Base-by-base conservation (phyloP, 2,797 vertebrate genomes). In the Pempheris klunzingeri region DNA sequence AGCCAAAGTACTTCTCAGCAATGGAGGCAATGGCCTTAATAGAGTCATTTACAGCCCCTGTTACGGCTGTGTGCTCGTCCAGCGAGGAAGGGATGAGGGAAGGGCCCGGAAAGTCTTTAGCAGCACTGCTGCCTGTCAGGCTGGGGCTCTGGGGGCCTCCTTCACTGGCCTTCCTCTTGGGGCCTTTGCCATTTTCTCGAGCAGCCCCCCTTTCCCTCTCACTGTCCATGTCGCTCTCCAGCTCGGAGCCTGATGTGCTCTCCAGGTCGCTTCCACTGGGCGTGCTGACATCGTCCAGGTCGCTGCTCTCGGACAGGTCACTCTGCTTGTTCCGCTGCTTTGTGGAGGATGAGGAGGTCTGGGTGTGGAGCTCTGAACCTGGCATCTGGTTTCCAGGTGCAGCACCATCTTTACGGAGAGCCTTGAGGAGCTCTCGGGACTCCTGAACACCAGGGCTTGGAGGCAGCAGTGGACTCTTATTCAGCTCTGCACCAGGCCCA, bases 11-110 rank as follows among this genome's bases (percentile, higher is more conserved):
- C 94, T 99, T 99, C 94, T 99, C 98, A 86, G 98, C 98, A 94
- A 99, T 99, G 90, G 98, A 99, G 89, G 98, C 98, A 92, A 99
- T 99, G 93, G 98, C 98, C 93, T 99, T 99, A 94, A 99, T 99
- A 93, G 98, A 99, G 97, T 99, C 98, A 95, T 99, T 99, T 90
- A 99, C 98, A 77, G 98, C 97, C 90, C 98, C 98, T 80, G 98
- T 98, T 90, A 99, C 97, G 68, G 97, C 97, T 83, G 96, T 98
- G 88, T 97, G 97, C 93, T 99, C 98, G 80, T 99, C 98, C 93
- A 98, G 95, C 89, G 96, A 95, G 87, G 97, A 96, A 80, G 96
- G 96, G 83, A 97, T 96, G 87, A 97, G 95, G 81, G 96, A 95
- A 89, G 97, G 96, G 91, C 96, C 96, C 81, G 94, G 95, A 93